Percentiles rank a stretch among this genome's conserved stretches.
phyloP scores from a whole-genome alignment of 2,113 vertebrate species.

The Caranx ignobilis region DNA sequence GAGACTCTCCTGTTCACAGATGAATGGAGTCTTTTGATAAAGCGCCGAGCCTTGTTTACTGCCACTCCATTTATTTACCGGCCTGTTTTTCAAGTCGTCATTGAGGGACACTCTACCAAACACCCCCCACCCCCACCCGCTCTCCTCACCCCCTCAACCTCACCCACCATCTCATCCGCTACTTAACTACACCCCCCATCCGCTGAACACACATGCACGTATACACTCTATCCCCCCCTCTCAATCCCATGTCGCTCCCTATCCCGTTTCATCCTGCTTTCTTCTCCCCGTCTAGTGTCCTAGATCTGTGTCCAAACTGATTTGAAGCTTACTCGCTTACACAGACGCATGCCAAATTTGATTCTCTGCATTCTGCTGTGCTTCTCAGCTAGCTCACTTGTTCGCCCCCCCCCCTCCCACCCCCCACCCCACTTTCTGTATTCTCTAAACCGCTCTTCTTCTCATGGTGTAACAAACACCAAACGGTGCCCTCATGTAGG shows the following conservation, averaged over 20 bases:
- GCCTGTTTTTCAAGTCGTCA: slow-evolving; percentile 79
- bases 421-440: slow-evolving; percentile 49
- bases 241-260: slow-evolving; percentile 71
- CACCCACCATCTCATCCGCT: slow-evolving; percentile 58
- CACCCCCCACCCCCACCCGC: not conserved
- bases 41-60: slow-evolving; percentile 79
- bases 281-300: slow-evolving; percentile 78
- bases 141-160: slow-evolving; percentile 38
- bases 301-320: slow-evolving; percentile 85
- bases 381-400: slow-evolving; percentile 58
- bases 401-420: slow-evolving; percentile 10
- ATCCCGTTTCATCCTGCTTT: slow-evolving; percentile 77
- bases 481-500: slow-evolving; percentile 63
- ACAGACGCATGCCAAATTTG: slow-evolving; percentile 80
- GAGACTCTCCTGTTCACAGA: slow-evolving; percentile 80
- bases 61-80: slow-evolving; percentile 82
- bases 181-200: slow-evolving; percentile 52
- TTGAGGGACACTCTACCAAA: slow-evolving; percentile 73
- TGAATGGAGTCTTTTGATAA: slow-evolving; percentile 83
- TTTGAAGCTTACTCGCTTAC: slow-evolving; percentile 83
- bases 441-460: slow-evolving; percentile 68
- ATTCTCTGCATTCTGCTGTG: slow-evolving; percentile 82
- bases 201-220: slow-evolving; percentile 56
- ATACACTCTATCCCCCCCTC: slow-evolving; percentile 56
- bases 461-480: slow-evolving; percentile 71